Conservation (phyloP, 1,140 invertebrate genomes). For the Drosophila melanica region DNA sequence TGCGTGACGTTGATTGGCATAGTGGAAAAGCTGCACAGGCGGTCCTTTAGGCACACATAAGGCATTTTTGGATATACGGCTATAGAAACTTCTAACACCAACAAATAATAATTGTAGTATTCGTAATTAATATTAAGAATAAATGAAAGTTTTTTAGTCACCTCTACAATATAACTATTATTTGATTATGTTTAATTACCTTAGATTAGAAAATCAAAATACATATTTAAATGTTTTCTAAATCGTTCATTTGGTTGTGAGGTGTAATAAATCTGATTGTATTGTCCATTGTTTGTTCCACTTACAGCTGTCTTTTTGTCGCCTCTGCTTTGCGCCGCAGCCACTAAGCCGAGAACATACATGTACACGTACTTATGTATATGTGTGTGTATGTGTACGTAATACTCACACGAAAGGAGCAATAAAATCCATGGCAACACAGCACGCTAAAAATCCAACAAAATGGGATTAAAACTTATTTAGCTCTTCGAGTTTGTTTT, state of each 20-base stretch:
- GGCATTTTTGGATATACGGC: conserved; percentile 1
- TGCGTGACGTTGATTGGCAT: conserved; percentile 55
- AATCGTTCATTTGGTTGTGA: too few species aligned
- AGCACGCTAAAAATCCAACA: conserved; percentile 62
- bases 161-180: too few species aligned
- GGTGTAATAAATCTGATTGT: background rate
- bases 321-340: conserved; percentile 22
- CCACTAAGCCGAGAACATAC: background rate
- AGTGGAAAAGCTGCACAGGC: background rate
- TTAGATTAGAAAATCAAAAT: too few species aligned
- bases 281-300: background rate
- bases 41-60: background rate
- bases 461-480: conserved; percentile 79
- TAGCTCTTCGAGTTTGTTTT: conserved; percentile 54
- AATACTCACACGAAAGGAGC: background rate
- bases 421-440: conserved; percentile 31
- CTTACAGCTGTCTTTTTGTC: conserved; percentile 11
- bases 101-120: too few species aligned
- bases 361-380: background rate
- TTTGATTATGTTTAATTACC: too few species aligned
- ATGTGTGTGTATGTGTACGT: conserved; percentile 2
- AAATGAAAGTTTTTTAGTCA: too few species aligned
- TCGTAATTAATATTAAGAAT: too few species aligned
- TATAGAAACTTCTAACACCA: too few species aligned
- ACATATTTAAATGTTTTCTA: too few species aligned